These are phyloP conservation scores for Rhinophrynus dorsalis DNA, from an alignment of 2,797 vertebrate genomes.

Conservation along the genomic window DNA sequence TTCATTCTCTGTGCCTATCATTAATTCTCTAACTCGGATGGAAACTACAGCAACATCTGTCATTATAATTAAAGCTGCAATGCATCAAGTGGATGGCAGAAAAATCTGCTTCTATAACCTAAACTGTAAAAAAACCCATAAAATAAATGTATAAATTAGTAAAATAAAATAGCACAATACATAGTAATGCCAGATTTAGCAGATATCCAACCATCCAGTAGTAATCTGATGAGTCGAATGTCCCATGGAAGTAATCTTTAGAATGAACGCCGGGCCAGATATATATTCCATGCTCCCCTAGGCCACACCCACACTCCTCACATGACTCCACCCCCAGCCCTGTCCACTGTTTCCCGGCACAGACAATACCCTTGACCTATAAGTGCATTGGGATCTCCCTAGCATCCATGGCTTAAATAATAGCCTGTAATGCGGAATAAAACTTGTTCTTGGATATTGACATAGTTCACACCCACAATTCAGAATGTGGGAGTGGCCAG, in stretches of 20 bases:
- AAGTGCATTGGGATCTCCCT: no score
- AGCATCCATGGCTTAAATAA: no score
- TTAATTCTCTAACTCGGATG: slow-evolving; percentile 51
- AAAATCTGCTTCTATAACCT: slow-evolving; percentile 11
- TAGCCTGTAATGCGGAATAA: no score
- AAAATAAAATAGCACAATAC: neutral
- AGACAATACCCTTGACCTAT: no score
- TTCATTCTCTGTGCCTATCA: slow-evolving; percentile 50
- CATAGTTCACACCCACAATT: no score
- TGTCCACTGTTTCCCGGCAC: no score
- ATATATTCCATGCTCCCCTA: no score
- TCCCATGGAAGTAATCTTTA: neutral
- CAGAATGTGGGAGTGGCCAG: no score
- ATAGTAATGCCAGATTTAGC: neutral
- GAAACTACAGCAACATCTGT: slow-evolving; percentile 57
- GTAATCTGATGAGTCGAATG: neutral
- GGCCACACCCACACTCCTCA: no score
- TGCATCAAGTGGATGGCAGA: slow-evolving; percentile 39
- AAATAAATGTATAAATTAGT: slow-evolving; percentile 20
- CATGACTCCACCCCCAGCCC: no score
- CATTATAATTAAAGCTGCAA: slow-evolving; percentile 52
- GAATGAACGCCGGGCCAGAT: no score
- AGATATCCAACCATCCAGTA: slow-evolving; percentile 1
- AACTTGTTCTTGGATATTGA: no score
- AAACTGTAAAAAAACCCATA: slow-evolving; percentile 45